phyloP scores from a whole-genome alignment of 2,888 invertebrate species.

The Drosophila gaucha region DNA sequence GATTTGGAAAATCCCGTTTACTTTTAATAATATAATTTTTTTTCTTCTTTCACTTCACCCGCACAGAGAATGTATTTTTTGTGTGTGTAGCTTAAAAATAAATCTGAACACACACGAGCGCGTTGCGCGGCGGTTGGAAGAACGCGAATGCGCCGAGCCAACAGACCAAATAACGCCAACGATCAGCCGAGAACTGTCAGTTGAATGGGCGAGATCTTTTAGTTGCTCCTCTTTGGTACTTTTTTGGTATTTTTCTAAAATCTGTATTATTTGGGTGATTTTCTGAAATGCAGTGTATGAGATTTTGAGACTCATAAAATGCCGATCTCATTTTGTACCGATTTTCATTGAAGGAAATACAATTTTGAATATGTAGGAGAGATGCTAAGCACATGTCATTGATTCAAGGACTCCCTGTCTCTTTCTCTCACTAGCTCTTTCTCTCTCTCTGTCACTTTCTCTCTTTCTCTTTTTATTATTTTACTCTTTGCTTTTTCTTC shows the following conservation, averaged over 20 bases:
- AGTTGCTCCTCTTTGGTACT: conserved; percentile 27
- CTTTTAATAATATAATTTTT: conserved; percentile 9
- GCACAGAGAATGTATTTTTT: conserved; percentile 51
- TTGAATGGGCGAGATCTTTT: conserved; percentile 33
- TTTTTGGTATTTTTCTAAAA: not conserved
- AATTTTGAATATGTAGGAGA: not conserved
- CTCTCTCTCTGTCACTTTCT: not conserved
- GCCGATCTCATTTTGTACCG: no score
- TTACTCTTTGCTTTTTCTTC: no score
- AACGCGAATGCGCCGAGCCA: conserved; percentile 36
- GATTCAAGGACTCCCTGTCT: not conserved
- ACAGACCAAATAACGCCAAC: conserved; percentile 66
- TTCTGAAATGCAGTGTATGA: not conserved
- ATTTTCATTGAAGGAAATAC: not conserved
- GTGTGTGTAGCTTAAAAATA: conserved; percentile 68
- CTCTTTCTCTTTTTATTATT: no score
- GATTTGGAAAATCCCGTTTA: conserved; percentile 16
- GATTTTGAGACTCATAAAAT: no score
- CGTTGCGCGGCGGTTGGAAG: conserved; percentile 52
- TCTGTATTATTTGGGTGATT: conserved; percentile 38
- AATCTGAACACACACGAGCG: conserved; percentile 73
- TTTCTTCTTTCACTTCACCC: conserved; percentile 37
- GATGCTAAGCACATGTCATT: no score
- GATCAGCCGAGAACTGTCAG: conserved; percentile 78
- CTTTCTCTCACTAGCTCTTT: not conserved